A percentile compares a stretch with the other conserved stretches of the same genome.
Evolutionary conservation across 1,140 invertebrate species (phyloP).

Genomic region (Drosophila oshimai): DNA sequence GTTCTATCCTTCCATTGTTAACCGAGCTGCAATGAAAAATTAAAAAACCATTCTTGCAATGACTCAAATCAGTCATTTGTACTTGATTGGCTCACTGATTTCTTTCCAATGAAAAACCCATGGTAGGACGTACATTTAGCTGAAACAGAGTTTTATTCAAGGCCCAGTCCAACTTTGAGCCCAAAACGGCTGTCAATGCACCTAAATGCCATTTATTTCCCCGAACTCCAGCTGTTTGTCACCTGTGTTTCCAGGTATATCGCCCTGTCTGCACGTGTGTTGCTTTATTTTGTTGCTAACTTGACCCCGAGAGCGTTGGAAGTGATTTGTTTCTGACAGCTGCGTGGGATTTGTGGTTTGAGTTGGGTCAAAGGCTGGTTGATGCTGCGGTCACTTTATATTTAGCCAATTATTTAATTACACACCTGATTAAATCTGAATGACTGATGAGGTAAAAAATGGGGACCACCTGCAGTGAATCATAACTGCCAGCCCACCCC

Average conservation of each 20-base stretch:
- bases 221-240: background rate
- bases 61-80: too few relatives aligned
- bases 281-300: background rate
- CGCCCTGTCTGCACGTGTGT: conserved; percentile 32
- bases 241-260: conserved; percentile 10
- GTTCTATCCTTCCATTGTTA: background rate
- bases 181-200: conserved; percentile 25
- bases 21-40: background rate
- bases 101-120: background rate
- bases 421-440: conserved; percentile 1
- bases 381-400: background rate
- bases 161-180: background rate
- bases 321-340: conserved; percentile 29
- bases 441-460: background rate
- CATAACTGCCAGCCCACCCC: too few relatives aligned
- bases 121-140: background rate
- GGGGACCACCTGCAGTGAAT: background rate
- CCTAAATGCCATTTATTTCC: conserved; percentile 13
- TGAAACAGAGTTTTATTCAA: background rate
- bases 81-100: background rate
- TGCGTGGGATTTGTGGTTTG: background rate
- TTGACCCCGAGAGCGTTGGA: background rate
- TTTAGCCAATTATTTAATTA: conserved; percentile 15
- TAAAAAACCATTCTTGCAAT: too few relatives aligned
- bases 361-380: background rate